A percentile compares a stretch with the other conserved stretches of the same genome.
Conservation (phyloP, 2,797 vertebrate genomes). For the Mormyrops attenuatus region DNA sequence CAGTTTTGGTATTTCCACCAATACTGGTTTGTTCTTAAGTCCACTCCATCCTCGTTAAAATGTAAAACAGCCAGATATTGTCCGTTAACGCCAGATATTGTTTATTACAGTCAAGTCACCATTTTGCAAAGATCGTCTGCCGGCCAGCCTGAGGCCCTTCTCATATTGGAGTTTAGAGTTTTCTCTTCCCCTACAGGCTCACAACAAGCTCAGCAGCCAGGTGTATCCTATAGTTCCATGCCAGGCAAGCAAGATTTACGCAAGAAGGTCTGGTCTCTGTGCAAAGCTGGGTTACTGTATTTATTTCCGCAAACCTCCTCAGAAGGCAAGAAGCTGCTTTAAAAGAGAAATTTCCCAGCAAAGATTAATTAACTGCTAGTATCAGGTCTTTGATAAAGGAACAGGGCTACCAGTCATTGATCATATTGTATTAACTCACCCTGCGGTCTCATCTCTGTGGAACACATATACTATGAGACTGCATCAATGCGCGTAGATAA, state of each 20-base stretch:
- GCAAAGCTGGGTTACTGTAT: not conserved
- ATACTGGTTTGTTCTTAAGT: not conserved
- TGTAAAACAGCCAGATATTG: not conserved
- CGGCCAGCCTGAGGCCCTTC: not conserved
- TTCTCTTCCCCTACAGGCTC: not conserved
- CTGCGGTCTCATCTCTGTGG: not conserved
- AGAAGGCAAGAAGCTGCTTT: not conserved
- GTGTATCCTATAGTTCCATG: not conserved
- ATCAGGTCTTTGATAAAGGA: not conserved
- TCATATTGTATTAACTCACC: not conserved
- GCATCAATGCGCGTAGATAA: not conserved
- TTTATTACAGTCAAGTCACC: not conserved
- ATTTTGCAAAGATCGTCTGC: not conserved
- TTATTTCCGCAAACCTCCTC: not conserved
- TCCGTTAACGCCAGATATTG: not conserved
- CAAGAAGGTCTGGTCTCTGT: not conserved
- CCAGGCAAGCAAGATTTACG: not conserved
- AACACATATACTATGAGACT: not conserved
- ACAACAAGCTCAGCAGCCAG: not conserved
- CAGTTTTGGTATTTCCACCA: not conserved
- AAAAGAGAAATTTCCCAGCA: not conserved
- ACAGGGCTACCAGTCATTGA: not conserved
- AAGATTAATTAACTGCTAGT: conserved; percentile 14
- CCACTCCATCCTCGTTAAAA: not conserved
- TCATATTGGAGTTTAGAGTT: not conserved